phyloP scores from a whole-genome alignment of 2,797 vertebrate genomes.

The Falco biarmicus region DNA sequence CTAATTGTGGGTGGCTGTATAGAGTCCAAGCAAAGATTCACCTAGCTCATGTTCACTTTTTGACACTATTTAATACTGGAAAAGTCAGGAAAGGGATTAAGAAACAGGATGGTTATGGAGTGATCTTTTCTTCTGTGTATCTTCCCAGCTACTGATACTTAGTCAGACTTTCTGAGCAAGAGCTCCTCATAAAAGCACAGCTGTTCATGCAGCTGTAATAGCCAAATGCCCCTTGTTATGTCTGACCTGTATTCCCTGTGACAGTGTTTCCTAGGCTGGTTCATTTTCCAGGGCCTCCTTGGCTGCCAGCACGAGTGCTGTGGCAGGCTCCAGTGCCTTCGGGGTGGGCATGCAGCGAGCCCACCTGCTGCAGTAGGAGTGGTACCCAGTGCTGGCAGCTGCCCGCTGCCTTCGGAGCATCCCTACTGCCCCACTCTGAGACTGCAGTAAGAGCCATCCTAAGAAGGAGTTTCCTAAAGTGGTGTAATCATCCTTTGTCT shows the following conservation, averaged over 20 bases:
- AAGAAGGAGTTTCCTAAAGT: background rate
- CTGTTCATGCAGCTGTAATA: background rate
- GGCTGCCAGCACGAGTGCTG: accelerated
- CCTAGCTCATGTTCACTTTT: background rate
- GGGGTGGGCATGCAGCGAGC: background rate
- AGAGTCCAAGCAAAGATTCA: background rate
- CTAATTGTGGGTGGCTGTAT: background rate
- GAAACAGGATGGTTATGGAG: background rate
- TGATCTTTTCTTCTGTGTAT: background rate
- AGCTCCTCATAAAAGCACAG: background rate
- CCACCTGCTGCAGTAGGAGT: accelerated
- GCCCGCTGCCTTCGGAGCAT: too few species aligned
- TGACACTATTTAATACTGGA: background rate
- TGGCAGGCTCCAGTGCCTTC: background rate
- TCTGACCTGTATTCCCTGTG: background rate
- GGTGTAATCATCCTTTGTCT: background rate
- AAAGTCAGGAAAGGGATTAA: background rate
- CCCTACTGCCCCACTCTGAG: accelerated
- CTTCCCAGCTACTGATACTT: background rate
- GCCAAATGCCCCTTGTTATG: background rate
- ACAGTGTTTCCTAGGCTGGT: background rate
- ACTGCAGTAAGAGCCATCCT: background rate
- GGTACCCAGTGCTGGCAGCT: too few species aligned
- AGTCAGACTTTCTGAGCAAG: background rate
- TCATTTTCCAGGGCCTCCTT: background rate